phyloP scores from a whole-genome alignment of 2,797 vertebrate species.

The Melopsittacus undulatus region DNA sequence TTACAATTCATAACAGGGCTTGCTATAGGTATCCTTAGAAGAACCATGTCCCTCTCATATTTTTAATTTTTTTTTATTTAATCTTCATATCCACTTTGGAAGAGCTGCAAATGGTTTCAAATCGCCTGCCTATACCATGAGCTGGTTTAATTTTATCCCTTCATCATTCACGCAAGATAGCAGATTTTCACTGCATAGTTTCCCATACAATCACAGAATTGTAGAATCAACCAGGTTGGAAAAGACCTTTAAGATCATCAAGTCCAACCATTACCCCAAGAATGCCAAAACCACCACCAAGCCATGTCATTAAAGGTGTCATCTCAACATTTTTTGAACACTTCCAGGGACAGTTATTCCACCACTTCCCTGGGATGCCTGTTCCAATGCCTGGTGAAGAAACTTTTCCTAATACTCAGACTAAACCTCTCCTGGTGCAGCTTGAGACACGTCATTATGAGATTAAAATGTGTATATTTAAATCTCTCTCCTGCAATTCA shows the following conservation, averaged over 20 bases:
- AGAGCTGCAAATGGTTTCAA: neutral
- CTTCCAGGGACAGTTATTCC: neutral
- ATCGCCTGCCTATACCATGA: neutral
- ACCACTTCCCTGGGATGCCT: neutral
- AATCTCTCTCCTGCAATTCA: neutral
- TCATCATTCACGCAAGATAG: neutral
- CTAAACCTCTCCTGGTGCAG: neutral
- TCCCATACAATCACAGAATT: neutral
- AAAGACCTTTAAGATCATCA: neutral
- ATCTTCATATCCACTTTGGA: neutral
- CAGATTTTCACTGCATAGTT: slow-evolving; percentile 1
- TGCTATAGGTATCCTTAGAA: neutral
- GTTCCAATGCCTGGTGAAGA: neutral
- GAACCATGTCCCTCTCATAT: neutral
- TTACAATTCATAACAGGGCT: neutral
- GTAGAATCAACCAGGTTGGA: neutral
- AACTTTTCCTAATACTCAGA: neutral
- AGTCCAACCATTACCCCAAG: neutral
- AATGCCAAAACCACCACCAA: neutral
- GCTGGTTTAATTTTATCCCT: slow-evolving; percentile 20
- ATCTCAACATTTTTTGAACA: neutral
- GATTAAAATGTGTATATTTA: neutral
- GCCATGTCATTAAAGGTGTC: neutral
- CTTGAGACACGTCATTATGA: neutral
- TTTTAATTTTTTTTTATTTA: neutral